Evolutionary conservation across 2,797 vertebrate genomes (phyloP), one percentile per base, ranked within the genome.

Genomic region (Periparus ater): DNA sequence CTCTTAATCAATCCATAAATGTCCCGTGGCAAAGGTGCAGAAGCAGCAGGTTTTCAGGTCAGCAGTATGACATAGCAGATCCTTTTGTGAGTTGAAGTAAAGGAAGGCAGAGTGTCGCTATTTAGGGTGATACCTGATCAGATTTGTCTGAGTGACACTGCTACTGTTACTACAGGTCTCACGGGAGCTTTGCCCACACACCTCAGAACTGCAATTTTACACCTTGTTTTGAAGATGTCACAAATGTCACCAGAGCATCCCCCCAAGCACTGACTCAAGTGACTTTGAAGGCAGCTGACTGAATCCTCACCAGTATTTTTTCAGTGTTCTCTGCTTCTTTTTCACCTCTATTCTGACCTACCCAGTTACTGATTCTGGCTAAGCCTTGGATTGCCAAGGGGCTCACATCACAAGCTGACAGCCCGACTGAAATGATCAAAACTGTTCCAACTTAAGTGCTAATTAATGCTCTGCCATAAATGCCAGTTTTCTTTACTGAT

Each of bases 391-490:
- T 60, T 79, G 65, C 88, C 65, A 38, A 82, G 45, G 67, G 79
- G 54, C 54, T 81, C 70, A 78, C 15, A 68, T 82, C 61, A 75
- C 25, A 77, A 89, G 68, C 42, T 76, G 83, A 85, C 50, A 71
- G 50, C 60, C 17, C 16, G 47, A 80, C 61, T 77, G 68, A 85
- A 83, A 74, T 58, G 3, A 91, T 67, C 62, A 72, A 88, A 96
- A 86, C 38, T 18, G 3, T 85, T 92, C 34, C 87, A 83, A 68
- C 44, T 80, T n/a, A 87, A 91, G 85, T 83, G 66, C 19, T 87
- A 91, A 78, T 58, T 80, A 83, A 75, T 85, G 51, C 61, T 80
- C 67, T 78, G 48, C 90, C 60, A 84, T 78, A 77, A 92, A 94
- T 78, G 38, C 23, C 57, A 40, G 13, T 50, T 72, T 91, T 89